phyloP scores from a whole-genome alignment of 1,140 invertebrate genomes.

The Caenorhabditis inopinata region DNA sequence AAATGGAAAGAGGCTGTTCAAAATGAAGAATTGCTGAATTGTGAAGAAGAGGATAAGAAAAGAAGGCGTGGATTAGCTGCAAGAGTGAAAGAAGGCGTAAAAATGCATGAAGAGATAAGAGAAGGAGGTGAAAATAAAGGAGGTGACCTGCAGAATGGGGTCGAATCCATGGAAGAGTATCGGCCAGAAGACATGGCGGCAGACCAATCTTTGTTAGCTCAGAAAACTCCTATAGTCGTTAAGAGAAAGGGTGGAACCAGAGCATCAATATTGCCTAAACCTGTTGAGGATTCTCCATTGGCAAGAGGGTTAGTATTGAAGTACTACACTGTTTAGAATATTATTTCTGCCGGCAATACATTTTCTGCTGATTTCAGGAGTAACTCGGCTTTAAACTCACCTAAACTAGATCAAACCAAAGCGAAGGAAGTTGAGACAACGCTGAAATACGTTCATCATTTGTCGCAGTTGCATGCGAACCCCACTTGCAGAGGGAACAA shows the following conservation, averaged over 20 bases:
- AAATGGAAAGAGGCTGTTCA: not conserved
- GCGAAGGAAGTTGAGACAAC: not conserved
- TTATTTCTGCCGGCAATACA: no score
- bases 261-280: not conserved
- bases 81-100: not conserved
- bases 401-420: not conserved
- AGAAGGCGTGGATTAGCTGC: not conserved
- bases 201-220: not conserved
- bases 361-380: no score
- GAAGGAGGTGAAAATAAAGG: not conserved
- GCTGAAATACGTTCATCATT: not conserved
- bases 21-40: not conserved
- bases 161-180: not conserved
- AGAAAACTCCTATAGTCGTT: not conserved
- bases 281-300: not conserved
- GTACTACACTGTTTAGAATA: no score
- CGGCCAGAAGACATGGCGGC: conserved; percentile 7
- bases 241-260: not conserved
- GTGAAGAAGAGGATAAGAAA: not conserved
- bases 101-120: not conserved
- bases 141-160: not conserved
- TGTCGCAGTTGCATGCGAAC: not conserved
- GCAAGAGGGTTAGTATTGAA: not conserved
- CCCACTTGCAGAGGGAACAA: not conserved
- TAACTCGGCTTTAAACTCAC: not conserved